Percentiles rank a stretch among this genome's conserved stretches.
Conservation (phyloP, 2,113 vertebrate species). For the Mesocricetus auratus region DNA sequence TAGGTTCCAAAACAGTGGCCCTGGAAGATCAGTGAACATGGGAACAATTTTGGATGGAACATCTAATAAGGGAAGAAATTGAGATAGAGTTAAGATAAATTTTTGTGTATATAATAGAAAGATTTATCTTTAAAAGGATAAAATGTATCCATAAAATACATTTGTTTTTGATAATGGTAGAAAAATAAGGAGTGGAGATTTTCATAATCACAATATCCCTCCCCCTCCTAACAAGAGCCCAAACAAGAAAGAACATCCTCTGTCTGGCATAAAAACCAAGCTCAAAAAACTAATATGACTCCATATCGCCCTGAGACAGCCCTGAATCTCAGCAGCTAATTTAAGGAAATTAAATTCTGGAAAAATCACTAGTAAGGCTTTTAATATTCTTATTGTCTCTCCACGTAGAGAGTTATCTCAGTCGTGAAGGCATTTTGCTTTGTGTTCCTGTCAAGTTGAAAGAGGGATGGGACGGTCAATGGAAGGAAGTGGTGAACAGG, state of each 20-base stretch:
- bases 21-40: background rate
- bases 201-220: background rate
- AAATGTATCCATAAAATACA: background rate
- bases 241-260: background rate
- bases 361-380: background rate
- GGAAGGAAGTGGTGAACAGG: background rate
- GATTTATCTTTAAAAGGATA: background rate
- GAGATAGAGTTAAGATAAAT: background rate
- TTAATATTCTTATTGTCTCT: background rate
- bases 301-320: background rate
- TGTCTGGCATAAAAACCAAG: conserved; percentile 5
- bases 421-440: conserved; percentile 31
- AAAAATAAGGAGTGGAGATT: conserved; percentile 36
- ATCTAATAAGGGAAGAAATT: conserved; percentile 19
- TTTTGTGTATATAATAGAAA: conserved; percentile 4
- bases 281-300: background rate
- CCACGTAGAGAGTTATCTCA: background rate
- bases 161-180: conserved; percentile 15
- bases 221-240: background rate
- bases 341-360: background rate
- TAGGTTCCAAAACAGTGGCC: background rate
- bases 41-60: background rate
- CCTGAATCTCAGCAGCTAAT: background rate
- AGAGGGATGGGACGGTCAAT: background rate
- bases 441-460: background rate